phyloP scores from a whole-genome alignment of 2,113 vertebrate genomes.

The Psettodes erumei region DNA sequence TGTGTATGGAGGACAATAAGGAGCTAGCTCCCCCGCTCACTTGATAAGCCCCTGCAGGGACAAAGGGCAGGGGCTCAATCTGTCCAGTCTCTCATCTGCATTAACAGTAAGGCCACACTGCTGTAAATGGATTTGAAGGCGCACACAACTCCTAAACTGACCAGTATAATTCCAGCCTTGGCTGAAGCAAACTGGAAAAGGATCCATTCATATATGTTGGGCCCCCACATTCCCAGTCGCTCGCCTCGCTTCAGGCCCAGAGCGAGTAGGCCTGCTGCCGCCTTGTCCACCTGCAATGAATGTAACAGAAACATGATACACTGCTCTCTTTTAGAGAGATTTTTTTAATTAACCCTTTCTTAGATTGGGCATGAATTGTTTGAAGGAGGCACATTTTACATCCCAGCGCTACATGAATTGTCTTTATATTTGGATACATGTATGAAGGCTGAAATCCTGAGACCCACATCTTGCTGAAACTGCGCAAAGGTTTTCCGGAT shows the following conservation, averaged over 20 bases:
- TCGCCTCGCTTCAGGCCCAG: constrained; percentile 90
- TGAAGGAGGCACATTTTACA: not conserved
- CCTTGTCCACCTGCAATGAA: constrained; percentile 85
- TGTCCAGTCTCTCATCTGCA: not conserved
- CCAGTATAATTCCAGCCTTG: constrained; percentile 93
- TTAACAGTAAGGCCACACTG: not conserved
- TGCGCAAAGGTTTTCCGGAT: constrained; percentile 88
- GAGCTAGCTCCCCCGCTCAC: too few species aligned
- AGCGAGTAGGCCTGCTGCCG: constrained; percentile 90
- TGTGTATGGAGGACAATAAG: too few species aligned
- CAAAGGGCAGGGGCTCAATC: not conserved
- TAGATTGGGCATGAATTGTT: too few species aligned
- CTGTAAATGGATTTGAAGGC: not conserved
- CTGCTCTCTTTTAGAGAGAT: not conserved
- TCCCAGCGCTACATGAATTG: not conserved
- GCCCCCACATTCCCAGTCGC: constrained; percentile 92
- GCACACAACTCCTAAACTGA: constrained; percentile 69
- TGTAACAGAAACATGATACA: not conserved
- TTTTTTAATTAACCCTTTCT: not conserved
- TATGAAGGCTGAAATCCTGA: not conserved
- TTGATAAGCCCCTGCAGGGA: too few species aligned
- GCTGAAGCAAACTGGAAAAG: constrained; percentile 92
- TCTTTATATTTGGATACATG: too few species aligned
- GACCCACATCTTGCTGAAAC: constrained; percentile 88
- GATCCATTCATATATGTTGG: constrained; percentile 93